phyloP scores from a whole-genome alignment of 2,888 invertebrate species.

The Leptinotarsa peninsularis region DNA sequence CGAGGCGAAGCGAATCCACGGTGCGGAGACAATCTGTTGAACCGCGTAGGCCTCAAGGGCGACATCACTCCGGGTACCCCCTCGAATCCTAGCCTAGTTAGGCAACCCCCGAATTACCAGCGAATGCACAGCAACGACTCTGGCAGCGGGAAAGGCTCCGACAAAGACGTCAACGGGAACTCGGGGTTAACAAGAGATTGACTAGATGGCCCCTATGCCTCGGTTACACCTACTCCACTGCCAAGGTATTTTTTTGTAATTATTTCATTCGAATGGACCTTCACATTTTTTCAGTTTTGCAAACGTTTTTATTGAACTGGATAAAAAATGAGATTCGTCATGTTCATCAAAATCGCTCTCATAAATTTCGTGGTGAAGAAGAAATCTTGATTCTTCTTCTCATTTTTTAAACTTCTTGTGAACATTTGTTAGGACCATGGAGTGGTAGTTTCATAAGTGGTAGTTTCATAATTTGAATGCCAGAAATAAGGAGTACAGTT shows the following conservation, averaged over 20 bases:
- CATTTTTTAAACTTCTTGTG: too few species aligned
- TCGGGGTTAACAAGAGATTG: conserved; percentile 70
- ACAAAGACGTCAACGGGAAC: conserved; percentile 74
- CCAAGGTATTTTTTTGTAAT: conserved; percentile 56
- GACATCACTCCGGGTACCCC: conserved; percentile 81
- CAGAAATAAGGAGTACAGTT: too few species aligned
- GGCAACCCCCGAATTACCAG: conserved; percentile 82
- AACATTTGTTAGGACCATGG: too few species aligned
- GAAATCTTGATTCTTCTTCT: too few species aligned
- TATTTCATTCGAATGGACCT: too few species aligned
- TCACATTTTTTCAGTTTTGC: too few species aligned
- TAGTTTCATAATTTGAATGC: too few species aligned
- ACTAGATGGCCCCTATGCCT: conserved; percentile 81
- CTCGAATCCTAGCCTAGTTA: conserved; percentile 74
- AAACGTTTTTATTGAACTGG: too few species aligned
- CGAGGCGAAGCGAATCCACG: conserved; percentile 82
- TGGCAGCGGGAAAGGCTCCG: conserved; percentile 74
- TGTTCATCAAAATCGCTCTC: too few species aligned
- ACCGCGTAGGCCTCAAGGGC: conserved; percentile 68
- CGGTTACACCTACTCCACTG: conserved; percentile 64
- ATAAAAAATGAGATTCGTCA: too few species aligned
- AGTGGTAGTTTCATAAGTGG: too few species aligned
- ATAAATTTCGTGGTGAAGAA: too few species aligned
- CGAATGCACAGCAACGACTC: conserved; percentile 90
- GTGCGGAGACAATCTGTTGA: conserved; percentile 54